phyloP scores from a whole-genome alignment of 2,797 vertebrate genomes.

The Rhincodon typus region DNA sequence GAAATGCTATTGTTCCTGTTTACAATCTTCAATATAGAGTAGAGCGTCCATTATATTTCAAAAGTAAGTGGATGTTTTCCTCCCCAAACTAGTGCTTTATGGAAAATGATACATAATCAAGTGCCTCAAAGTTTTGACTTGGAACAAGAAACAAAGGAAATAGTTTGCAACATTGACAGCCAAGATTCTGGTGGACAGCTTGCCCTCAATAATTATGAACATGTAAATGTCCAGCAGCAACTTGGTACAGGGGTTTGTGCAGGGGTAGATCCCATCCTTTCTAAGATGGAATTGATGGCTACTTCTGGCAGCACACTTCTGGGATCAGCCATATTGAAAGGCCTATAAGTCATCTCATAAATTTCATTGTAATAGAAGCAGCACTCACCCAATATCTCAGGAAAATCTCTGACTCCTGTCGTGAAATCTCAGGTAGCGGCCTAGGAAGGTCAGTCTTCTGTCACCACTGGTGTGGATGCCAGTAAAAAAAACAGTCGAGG shows the following conservation, averaged over 20 bases:
- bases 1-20: not conserved
- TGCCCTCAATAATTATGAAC: not conserved
- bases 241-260: not conserved
- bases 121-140: not conserved
- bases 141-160: not conserved
- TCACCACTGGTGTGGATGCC: not conserved
- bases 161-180: not conserved
- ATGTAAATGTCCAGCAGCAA: not conserved
- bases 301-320: not conserved
- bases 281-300: not conserved
- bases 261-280: not conserved
- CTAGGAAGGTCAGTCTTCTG: not conserved
- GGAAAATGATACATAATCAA: not conserved
- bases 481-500: not conserved
- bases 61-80: not conserved
- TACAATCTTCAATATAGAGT: not conserved
- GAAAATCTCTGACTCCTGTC: not conserved
- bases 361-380: not conserved
- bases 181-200: not conserved
- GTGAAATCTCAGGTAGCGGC: not conserved
- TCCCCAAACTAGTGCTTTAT: not conserved
- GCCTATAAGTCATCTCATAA: not conserved
- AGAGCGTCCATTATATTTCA: not conserved
- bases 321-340: not conserved
- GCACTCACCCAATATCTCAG: not conserved